Conservation (phyloP, 2,113 vertebrate genomes). For the Gadus chalcogrammus region DNA sequence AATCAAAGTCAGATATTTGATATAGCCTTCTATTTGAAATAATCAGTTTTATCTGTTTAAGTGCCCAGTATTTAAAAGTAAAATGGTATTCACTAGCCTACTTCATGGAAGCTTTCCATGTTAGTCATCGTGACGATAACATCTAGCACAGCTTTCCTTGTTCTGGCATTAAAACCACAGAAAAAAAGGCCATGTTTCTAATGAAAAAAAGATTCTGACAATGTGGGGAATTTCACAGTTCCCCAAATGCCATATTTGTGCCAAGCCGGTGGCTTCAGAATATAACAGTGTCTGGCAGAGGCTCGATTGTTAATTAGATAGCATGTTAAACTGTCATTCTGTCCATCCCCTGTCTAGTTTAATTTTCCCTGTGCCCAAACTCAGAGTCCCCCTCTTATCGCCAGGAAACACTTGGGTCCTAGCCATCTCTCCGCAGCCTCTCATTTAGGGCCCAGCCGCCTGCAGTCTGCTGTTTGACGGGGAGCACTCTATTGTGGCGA, state of each 20-base stretch:
- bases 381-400: conserved; percentile 62
- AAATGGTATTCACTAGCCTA: too few relatives aligned
- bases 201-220: too few relatives aligned
- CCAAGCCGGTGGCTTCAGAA: conserved; percentile 39
- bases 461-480: conserved; percentile 37
- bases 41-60: background rate
- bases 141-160: too few relatives aligned
- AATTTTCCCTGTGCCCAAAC: conserved; percentile 53
- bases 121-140: too few relatives aligned
- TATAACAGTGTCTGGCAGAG: conserved; percentile 40
- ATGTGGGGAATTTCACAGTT: conserved; percentile 12
- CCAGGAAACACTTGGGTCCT: conserved; percentile 64
- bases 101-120: too few relatives aligned
- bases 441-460: conserved; percentile 43
- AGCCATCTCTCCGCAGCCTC: conserved; percentile 57
- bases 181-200: too few relatives aligned
- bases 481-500: conserved; percentile 48
- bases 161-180: too few relatives aligned
- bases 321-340: conserved; percentile 51
- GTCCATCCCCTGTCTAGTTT: conserved; percentile 53
- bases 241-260: conserved; percentile 21
- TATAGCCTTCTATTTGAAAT: too few relatives aligned
- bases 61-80: background rate
- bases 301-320: conserved; percentile 67
- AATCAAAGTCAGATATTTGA: too few relatives aligned